A percentile compares a stretch with the other conserved stretches of the same genome.
These are phyloP conservation scores for Craterocephalus amniculus DNA, from an alignment of 2,797 vertebrate species.

Conservation along the genomic window DNA sequence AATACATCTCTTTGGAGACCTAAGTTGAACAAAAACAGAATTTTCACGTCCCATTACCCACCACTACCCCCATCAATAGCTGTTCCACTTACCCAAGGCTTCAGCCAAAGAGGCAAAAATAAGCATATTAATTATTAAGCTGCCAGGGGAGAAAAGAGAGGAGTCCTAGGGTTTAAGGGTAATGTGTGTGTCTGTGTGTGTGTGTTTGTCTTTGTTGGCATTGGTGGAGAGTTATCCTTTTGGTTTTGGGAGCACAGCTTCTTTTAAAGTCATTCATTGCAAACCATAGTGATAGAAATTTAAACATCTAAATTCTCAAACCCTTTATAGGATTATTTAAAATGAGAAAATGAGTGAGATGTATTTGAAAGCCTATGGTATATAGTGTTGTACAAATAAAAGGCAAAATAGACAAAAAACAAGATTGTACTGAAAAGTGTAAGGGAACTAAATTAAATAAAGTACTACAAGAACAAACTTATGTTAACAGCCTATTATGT, in stretches of 20 bases:
- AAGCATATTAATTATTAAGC: slow-evolving; percentile 80
- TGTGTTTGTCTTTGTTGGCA: slow-evolving; percentile 9
- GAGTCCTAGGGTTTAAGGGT: slow-evolving; percentile 44
- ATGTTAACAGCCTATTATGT: not conserved
- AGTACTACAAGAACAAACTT: not conserved
- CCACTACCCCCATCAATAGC: slow-evolving; percentile 63
- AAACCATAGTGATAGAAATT: slow-evolving; percentile 12
- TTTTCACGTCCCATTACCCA: slow-evolving; percentile 77
- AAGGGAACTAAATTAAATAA: not conserved
- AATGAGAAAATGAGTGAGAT: too few relatives aligned
- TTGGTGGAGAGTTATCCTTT: slow-evolving; percentile 44
- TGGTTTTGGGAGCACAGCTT: slow-evolving; percentile 38
- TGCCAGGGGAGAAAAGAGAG: slow-evolving; percentile 55
- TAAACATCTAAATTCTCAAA: slow-evolving; percentile 7
- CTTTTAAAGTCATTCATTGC: slow-evolving; percentile 32
- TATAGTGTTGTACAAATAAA: too few relatives aligned
- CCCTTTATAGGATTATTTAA: slow-evolving; percentile 15
- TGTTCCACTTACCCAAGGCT: slow-evolving; percentile 65
- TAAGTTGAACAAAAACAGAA: slow-evolving; percentile 57
- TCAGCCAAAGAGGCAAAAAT: slow-evolving; percentile 70
- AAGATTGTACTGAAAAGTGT: not conserved
- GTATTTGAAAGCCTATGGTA: too few relatives aligned
- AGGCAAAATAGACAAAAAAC: not conserved
- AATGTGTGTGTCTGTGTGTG: slow-evolving; percentile 55
- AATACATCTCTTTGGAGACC: slow-evolving; percentile 61